Base-by-base conservation (phyloP, 2,113 vertebrate genomes). In the Antechinus flavipes region DNA sequence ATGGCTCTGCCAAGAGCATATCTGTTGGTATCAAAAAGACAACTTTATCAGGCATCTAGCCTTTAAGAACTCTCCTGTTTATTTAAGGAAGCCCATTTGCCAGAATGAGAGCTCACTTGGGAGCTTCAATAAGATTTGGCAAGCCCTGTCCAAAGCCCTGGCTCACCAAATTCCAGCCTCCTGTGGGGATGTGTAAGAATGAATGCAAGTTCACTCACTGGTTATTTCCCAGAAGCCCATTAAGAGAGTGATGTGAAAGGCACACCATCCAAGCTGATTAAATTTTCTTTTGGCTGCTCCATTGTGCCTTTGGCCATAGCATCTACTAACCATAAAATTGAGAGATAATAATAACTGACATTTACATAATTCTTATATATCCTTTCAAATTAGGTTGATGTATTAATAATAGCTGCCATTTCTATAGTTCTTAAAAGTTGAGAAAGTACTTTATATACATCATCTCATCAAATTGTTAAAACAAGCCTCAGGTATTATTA, bases 51-150 rank as follows among this genome's bases (percentile, higher is more conserved):
- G 93, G 90, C 96, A 68, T 93, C 93, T 95, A 91, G 96, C 89
- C 94, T 97, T 61, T 30, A 76, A 47, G 12, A 12, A 19, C 50
- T 12, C 92, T 93, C 89, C 93, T 93, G 49, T 93, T 97, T 97
- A 97, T 95, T 96, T 96, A 97, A 90, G 55, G 54, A 35, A 92
- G 96, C 58, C 50, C 10, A 23, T 95, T 91, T 94, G 54, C 89
- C 92, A 96, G 42, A 93, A 26, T 95, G 95, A 98, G 94, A 94
- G 93, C 96, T 97, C 97, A 98, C 90, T 93, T 94, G 97, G 96
- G 95, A 97, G 94, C 93, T 94, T n/a, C 95, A 93, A 96, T 95
- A 93, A 95, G n/a, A 22, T 96, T 93, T 97, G 97, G 96, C 97
- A 98, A 95, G 92, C 58, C 84, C 89, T n/a, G 58, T 95, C 94